Evolutionary conservation across 2,113 vertebrate species (phyloP), one percentile per base, ranked within the genome.

Genomic region (Microtus montanus): DNA sequence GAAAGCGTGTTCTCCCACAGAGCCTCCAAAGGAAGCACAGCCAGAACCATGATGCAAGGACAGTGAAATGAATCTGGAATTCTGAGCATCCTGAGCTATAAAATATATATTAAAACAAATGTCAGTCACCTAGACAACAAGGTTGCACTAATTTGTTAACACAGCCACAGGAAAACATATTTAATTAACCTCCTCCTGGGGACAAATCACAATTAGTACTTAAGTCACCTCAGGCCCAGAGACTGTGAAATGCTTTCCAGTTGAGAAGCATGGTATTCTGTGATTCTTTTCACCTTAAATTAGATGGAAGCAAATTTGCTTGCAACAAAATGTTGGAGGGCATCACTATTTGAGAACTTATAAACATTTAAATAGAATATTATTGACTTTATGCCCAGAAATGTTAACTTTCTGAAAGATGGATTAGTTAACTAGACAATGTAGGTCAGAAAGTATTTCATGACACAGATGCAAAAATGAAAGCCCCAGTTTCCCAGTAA

Each of bases 401-500:
- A 87, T 87, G 52, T 80, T 83, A 89, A 61, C 0, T 84, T 96
- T 84, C 93, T 47, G 83, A 90, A 84, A 74, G 19, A 74, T 14
- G 22, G 7, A 83, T 92, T 92, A 74, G 33, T 1, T n/a, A 90
- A 68, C 4, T 93, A 94, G 52, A 84, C 33, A 91, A 52, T 54
- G 74, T 44, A 87, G 64, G 17, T 92, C 92, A 93, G 49, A 86
- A 88, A 92, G 54, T 68, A 90, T 93, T 97, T 97, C 90, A 68
- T 87, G 96, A 97, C 58, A 93, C 68, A 85, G 92, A 94, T 83
- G 41, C 41, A 87, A 89, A 91, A 24, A 87, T 73, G 20, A 95
- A 96, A 97, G 94, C 88, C 71, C 19, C 61, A 88, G n/a, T 88
- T 91, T 96, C 64, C 88, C 54, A 92, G 85, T 47, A 97, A 90